phyloP scores from a whole-genome alignment of 2,888 invertebrate genomes.

The Cynaeus angustus region DNA sequence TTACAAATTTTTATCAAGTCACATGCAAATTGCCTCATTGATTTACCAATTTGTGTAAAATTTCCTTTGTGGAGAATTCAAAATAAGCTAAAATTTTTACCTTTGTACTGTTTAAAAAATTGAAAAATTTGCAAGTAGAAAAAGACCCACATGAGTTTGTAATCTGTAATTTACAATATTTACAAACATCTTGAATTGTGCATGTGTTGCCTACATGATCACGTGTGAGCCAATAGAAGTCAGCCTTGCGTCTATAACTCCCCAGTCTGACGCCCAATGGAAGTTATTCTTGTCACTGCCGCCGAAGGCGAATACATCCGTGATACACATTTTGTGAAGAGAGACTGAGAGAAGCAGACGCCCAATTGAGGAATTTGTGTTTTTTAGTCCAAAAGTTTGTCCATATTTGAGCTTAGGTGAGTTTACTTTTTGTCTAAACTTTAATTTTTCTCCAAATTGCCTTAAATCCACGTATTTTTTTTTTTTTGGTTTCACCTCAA shows the following conservation, averaged over 20 bases:
- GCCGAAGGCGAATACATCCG: not conserved
- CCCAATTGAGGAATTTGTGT: not conserved
- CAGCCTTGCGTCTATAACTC: not conserved
- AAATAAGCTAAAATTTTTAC: not conserved
- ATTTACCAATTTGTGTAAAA: too few relatives aligned
- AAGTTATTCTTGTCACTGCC: slow-evolving; percentile 17
- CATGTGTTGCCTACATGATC: slow-evolving; percentile 16
- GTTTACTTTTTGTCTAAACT: not conserved
- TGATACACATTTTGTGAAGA: not conserved
- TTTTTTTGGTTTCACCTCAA: too few relatives aligned
- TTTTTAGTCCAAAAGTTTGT: too few relatives aligned
- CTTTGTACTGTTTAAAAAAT: slow-evolving; percentile 1
- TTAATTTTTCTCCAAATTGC: too few relatives aligned
- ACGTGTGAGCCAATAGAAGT: slow-evolving; percentile 5
- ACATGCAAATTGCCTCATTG: too few relatives aligned
- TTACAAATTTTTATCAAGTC: too few relatives aligned
- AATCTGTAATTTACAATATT: slow-evolving; percentile 16
- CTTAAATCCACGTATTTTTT: too few relatives aligned
- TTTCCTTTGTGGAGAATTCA: not conserved
- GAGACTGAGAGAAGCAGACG: not conserved
- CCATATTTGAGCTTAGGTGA: not conserved
- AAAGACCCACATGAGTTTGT: too few relatives aligned
- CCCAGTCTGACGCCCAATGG: slow-evolving; percentile 11
- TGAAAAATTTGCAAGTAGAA: not conserved
- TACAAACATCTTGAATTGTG: slow-evolving; percentile 9